Evolutionary conservation across 1,140 invertebrate genomes (phyloP), one percentile per base, ranked within the genome.

Genomic region (Brachionus angularis): DNA sequence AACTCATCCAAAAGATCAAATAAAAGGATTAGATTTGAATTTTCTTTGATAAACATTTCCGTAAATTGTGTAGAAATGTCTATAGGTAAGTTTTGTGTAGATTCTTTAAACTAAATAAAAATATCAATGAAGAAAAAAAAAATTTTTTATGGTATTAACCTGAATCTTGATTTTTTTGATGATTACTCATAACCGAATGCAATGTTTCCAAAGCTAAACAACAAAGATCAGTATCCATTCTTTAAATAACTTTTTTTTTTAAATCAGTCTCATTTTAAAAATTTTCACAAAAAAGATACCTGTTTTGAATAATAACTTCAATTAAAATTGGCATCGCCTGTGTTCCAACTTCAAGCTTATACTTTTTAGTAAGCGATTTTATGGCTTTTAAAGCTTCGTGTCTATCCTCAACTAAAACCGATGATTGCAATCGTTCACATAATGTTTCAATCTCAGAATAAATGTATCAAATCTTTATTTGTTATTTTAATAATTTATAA

Each of bases 381-480:
- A 99, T 85, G 0, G 91, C 93, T 75, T 93, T 85, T 76, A 96
- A 94, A 2, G 95, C 94, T 89, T 98, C 93, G 78, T 95, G 82
- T 62, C 95, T 84, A 78, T 99, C 96, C 79, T 96, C 91, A 14
- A 98, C 80, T 44, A 97, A 80, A 5, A 91, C 94, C 7, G 94
- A 97, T 36, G 91, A 91, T 77, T 88, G 88, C 1, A 96, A 87
- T 74, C 96, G 84, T 77, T 97, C 91, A 10, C 96, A 89, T 8
- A 99, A 80, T 74, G 89, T 86, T 80, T 98, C 94, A 73, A 98
- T 89, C 91, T 94, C n/a, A n/a, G n/a, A n/a, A n/a, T n/a, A n/a
- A n/a, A n/a, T n/a, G n/a, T n/a, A n/a, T n/a, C n/a, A n/a, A n/a
- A n/a, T n/a, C n/a, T n/a, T n/a, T n/a, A n/a, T n/a, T n/a, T n/a